A percentile compares a stretch with the other conserved stretches of the same genome.
phyloP scores from a whole-genome alignment of 2,113 vertebrate genomes.

The Neodon shergylaensis region DNA sequence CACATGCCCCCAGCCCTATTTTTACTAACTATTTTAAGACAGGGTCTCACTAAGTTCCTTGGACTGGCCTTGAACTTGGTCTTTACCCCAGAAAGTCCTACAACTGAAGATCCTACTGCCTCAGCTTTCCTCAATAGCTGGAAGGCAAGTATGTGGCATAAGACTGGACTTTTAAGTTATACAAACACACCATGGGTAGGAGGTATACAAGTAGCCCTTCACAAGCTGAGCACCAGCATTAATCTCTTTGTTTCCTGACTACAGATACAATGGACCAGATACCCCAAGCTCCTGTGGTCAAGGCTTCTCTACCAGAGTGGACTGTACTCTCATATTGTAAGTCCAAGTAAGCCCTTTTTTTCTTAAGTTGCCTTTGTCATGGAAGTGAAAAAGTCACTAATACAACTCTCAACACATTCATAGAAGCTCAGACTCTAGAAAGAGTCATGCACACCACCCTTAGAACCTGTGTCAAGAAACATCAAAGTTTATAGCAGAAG shows the following conservation, averaged over 20 bases:
- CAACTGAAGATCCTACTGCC: background rate
- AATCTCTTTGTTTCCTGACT: background rate
- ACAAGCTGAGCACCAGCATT: background rate
- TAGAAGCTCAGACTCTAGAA: background rate
- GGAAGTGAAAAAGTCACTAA: background rate
- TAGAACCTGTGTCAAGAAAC: background rate
- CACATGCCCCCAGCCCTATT: background rate
- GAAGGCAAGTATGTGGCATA: background rate
- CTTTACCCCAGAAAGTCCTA: background rate
- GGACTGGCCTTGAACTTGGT: background rate
- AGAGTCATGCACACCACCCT: background rate
- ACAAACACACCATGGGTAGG: background rate
- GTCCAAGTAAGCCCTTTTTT: background rate
- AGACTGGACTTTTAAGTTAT: background rate
- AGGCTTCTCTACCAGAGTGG: background rate
- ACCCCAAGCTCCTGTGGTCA: background rate
- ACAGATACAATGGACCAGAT: background rate
- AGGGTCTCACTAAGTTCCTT: background rate
- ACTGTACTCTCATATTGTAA: background rate
- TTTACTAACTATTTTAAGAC: background rate
- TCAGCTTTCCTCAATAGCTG: background rate
- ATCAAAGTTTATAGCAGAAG: background rate
- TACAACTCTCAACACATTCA: background rate
- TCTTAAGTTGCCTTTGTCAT: background rate
- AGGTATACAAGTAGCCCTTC: background rate